Evolutionary conservation across 2,797 vertebrate genomes (phyloP).

Genomic region (Chloroceryle amazona): DNA sequence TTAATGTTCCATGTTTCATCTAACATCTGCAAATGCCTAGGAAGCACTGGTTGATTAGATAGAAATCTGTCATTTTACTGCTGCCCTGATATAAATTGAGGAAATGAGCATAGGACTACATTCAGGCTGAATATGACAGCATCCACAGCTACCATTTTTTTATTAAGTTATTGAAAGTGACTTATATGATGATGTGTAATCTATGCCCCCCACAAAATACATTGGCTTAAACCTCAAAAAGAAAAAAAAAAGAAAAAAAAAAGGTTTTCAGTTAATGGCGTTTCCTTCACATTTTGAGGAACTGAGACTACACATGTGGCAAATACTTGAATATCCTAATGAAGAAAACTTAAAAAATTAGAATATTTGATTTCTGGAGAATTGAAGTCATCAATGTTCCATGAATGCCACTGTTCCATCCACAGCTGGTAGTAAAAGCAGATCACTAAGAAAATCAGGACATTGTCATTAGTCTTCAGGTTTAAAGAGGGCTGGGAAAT

Average conservation of each 20-base stretch:
- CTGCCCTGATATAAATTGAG: background rate
- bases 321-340: background rate
- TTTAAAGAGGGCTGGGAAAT: background rate
- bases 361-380: background rate
- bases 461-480: accelerated
- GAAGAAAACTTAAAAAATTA: background rate
- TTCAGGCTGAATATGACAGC: background rate
- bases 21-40: background rate
- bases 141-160: background rate
- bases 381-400: background rate
- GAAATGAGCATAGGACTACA: background rate
- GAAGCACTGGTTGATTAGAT: background rate
- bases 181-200: background rate
- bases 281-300: background rate
- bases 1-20: background rate
- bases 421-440: background rate
- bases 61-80: background rate
- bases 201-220: background rate
- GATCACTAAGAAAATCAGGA: background rate
- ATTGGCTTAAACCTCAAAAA: background rate
- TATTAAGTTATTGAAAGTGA: background rate
- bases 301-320: accelerated
- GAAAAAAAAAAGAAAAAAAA: too few relatives aligned
- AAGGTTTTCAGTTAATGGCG: background rate
- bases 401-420: background rate